phyloP scores from a whole-genome alignment of 1,140 invertebrate species.

The Apis cerana region DNA sequence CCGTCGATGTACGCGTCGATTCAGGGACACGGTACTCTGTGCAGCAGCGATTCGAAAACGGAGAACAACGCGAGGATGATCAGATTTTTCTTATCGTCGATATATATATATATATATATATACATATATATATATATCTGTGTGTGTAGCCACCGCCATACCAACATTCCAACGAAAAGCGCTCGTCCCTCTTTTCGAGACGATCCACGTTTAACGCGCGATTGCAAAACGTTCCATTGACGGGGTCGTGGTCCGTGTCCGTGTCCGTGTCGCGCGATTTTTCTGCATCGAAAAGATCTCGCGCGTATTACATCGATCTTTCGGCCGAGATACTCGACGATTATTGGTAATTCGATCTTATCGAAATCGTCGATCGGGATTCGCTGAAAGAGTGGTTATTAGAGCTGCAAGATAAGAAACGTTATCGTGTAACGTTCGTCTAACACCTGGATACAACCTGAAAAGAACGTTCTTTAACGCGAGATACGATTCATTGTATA shows the following conservation, averaged over 20 bases:
- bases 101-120: no score
- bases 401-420: slow-evolving; percentile 18
- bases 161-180: slow-evolving; percentile 63
- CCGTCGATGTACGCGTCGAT: not conserved
- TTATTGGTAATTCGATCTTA: not conserved
- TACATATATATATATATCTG: no score
- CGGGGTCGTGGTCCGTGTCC: slow-evolving; percentile 32
- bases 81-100: no score
- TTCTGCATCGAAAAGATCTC: not conserved
- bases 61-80: not conserved
- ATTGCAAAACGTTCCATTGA: slow-evolving; percentile 3
- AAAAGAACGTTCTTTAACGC: slow-evolving; percentile 35
- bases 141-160: slow-evolving; percentile 65
- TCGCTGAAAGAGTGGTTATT: slow-evolving; percentile 42
- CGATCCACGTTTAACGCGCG: slow-evolving; percentile 24
- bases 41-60: slow-evolving; percentile 6
- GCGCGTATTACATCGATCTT: slow-evolving; percentile 1
- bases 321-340: not conserved
- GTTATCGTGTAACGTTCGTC: slow-evolving; percentile 16
- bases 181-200: slow-evolving; percentile 41
- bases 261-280: slow-evolving; percentile 45
- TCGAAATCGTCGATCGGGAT: slow-evolving; percentile 30
- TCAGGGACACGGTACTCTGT: slow-evolving; percentile 16
- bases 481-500: not conserved
- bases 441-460: slow-evolving; percentile 15